Conservation (phyloP, 2,888 invertebrate species). For the Synanthedon tipuliformis region DNA sequence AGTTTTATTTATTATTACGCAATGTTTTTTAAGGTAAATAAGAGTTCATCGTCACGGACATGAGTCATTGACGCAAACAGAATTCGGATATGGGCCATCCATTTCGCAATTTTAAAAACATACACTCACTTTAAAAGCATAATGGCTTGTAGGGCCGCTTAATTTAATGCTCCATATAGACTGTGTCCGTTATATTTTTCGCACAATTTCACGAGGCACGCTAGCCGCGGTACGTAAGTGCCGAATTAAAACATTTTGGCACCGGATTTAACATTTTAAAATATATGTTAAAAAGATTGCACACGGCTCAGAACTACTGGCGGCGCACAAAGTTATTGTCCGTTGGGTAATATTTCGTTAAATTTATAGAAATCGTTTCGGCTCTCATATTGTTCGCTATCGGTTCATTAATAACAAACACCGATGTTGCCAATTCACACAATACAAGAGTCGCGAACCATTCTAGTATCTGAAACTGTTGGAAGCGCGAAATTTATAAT, state of each 20-base stretch:
- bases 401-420: constrained; percentile 53
- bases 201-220: constrained; percentile 29
- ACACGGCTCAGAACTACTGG: constrained; percentile 26
- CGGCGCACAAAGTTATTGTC: constrained; percentile 39
- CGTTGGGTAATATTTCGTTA: constrained; percentile 31
- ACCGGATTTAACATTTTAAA: constrained; percentile 36
- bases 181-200: constrained; percentile 30
- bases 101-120: background rate
- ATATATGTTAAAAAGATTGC: constrained; percentile 46
- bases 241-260: constrained; percentile 52
- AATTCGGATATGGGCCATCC: no score
- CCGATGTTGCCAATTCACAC: constrained; percentile 32
- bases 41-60: background rate
- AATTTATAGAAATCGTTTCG: constrained; percentile 45
- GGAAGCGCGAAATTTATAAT: constrained; percentile 35
- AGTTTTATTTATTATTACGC: no score
- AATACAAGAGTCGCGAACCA: constrained; percentile 38
- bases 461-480: constrained; percentile 26
- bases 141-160: constrained; percentile 25
- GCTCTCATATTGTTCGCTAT: constrained; percentile 42
- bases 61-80: no score
- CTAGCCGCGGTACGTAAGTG: constrained; percentile 30
- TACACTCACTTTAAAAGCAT: constrained; percentile 17
- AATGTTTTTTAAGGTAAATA: no score
- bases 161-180: constrained; percentile 38